Evolutionary conservation across 2,113 vertebrate genomes (phyloP).

Genomic region (Sus scrofa): DNA sequence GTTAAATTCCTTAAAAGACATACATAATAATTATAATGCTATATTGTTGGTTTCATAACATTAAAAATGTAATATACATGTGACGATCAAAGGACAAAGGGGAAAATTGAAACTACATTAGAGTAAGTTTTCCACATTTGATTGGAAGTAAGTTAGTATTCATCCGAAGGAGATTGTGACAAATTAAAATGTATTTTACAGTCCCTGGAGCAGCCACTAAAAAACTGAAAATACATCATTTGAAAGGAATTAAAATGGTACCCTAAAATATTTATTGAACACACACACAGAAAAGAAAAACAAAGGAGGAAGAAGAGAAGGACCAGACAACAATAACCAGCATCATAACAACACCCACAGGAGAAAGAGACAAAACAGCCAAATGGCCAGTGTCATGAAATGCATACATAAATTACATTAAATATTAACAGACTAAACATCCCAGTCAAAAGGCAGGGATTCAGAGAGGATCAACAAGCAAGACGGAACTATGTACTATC

Average conservation of each 20-base stretch:
- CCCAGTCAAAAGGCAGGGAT: not conserved
- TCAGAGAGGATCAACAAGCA: not conserved
- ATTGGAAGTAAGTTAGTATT: not conserved
- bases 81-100: not conserved
- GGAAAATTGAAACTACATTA: not conserved
- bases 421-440: not conserved
- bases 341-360: not conserved
- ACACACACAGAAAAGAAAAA: not conserved
- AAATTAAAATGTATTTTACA: not conserved
- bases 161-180: not conserved
- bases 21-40: not conserved
- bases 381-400: not conserved
- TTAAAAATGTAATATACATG: not conserved
- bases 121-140: not conserved
- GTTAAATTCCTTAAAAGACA: not conserved
- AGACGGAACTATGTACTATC: not conserved
- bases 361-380: not conserved
- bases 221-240: not conserved
- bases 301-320: not conserved
- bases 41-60: not conserved
- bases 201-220: not conserved
- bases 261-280: not conserved
- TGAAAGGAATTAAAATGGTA: not conserved
- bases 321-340: rapidly evolving
- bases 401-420: no score